phyloP scores from a whole-genome alignment of 2,113 vertebrate genomes.

The Brachionichthys hirsutus region DNA sequence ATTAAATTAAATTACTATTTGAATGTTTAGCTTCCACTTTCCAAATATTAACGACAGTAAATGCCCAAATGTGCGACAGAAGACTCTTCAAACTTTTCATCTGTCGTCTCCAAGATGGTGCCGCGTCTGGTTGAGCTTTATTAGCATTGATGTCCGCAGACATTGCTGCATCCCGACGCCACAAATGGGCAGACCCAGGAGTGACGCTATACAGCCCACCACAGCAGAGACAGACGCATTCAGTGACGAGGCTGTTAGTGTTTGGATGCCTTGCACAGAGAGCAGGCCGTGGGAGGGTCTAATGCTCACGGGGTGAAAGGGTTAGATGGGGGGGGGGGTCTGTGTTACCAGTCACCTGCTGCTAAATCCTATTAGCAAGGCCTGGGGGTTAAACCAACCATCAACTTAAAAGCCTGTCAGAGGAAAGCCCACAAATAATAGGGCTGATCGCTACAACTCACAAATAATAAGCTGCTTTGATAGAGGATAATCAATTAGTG shows the following conservation, averaged over 20 bases:
- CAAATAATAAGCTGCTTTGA: slow-evolving; percentile 80
- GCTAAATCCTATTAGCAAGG: slow-evolving; percentile 79
- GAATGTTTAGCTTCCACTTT: neutral
- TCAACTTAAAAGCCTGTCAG: slow-evolving; percentile 79
- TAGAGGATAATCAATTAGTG: slow-evolving; percentile 76
- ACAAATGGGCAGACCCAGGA: slow-evolving; percentile 42
- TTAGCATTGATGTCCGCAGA: slow-evolving; percentile 69
- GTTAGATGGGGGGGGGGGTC: slow-evolving; percentile 72
- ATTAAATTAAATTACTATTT: too few species aligned
- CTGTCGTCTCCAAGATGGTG: slow-evolving; percentile 70
- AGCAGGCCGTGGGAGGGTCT: slow-evolving; percentile 68
- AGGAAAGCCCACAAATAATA: slow-evolving; percentile 79
- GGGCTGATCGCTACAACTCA: slow-evolving; percentile 81
- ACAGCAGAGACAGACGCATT: slow-evolving; percentile 23
- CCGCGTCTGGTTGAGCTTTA: slow-evolving; percentile 52
- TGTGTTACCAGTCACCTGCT: slow-evolving; percentile 79
- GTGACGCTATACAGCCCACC: slow-evolving; percentile 38
- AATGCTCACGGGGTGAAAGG: slow-evolving; percentile 72
- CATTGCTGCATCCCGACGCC: slow-evolving; percentile 49
- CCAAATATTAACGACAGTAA: slow-evolving; percentile 5
- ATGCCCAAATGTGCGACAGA: slow-evolving; percentile 23
- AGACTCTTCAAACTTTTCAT: slow-evolving; percentile 39
- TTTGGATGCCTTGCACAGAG: slow-evolving; percentile 41
- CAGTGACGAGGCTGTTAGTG: slow-evolving; percentile 52
- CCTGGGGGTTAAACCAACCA: slow-evolving; percentile 78